phyloP scores from a whole-genome alignment of 2,797 vertebrate genomes.

The Phalanger gymnotis region DNA sequence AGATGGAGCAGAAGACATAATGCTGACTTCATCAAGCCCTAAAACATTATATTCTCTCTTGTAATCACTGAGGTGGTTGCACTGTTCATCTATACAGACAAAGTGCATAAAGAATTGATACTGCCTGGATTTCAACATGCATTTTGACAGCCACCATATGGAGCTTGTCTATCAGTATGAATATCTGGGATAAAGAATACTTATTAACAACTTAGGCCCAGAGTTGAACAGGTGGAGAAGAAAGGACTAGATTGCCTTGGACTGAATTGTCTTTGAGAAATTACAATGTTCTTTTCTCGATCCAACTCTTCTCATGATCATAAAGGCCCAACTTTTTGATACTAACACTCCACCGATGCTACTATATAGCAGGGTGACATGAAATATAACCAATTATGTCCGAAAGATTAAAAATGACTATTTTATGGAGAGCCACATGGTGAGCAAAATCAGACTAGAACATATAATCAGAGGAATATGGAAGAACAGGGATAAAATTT shows the following conservation, averaged over 20 bases:
- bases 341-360: neutral
- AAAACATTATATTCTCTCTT: neutral
- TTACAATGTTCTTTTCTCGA: neutral
- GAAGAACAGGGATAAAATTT: too few species aligned
- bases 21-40: too few species aligned
- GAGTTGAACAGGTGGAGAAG: neutral
- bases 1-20: neutral
- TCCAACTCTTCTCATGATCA: neutral
- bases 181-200: neutral
- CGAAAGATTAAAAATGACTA: too few species aligned
- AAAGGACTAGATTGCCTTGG: neutral
- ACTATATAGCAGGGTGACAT: too few species aligned
- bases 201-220: neutral
- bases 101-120: neutral
- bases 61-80: neutral
- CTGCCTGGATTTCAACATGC: neutral
- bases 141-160: neutral
- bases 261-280: neutral
- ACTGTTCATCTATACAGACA: neutral
- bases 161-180: neutral
- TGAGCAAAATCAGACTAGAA: too few species aligned
- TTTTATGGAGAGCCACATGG: too few species aligned
- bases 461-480: too few species aligned
- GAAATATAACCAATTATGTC: too few species aligned
- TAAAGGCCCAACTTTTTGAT: neutral